Base-by-base conservation (phyloP, 1,140 invertebrate genomes). In the Centruroides sculpturatus region DNA sequence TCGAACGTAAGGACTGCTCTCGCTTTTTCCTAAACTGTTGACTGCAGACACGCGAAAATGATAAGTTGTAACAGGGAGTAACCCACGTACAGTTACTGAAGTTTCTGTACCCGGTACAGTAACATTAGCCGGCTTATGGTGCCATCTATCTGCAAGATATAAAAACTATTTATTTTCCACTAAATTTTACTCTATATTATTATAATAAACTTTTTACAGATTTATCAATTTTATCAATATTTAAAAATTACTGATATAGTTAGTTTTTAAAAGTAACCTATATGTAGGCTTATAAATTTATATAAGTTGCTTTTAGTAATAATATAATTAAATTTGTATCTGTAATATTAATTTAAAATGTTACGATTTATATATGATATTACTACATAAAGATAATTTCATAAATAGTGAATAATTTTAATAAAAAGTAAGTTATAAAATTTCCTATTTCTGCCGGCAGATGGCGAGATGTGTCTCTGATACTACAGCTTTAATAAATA, bases 31-130 rank as follows among this genome's bases (percentile, higher is more conserved):
- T 0, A 77, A 66, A 7, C 70, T 67, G 66, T 79, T 79, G n/a
- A 97, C 86, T 10, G 96, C 95, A 67, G 89, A 82, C 3, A 99
- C 82, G 56, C 95, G 79, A 80, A 99, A 98, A 74, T 97, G 89
- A 75, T 92, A 96, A 75, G 95, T 88, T 48, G 86, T 86, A 52
- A 89, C 85, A 75, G 92, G 92, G 57, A 84, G 82, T 4, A 97
- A 76, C 66, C 85, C 85, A 65, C 82, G 82, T 10, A 96, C 80
- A 56, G 82, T 84, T 2, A 85, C 83, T 64, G 83, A 83, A 5
- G 84, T 85, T 70, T 87, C 85, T n/a, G 81, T 81, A 3, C 87
- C 87, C 0, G 85, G 81, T 8, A 90, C 50, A 5, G 64, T 59
- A 9, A 67, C 36, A 49, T 69, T 69, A 47, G 52, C 47, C 49